Base-by-base conservation (phyloP, 2,113 vertebrate genomes). In the Microcebus tavaratra region DNA sequence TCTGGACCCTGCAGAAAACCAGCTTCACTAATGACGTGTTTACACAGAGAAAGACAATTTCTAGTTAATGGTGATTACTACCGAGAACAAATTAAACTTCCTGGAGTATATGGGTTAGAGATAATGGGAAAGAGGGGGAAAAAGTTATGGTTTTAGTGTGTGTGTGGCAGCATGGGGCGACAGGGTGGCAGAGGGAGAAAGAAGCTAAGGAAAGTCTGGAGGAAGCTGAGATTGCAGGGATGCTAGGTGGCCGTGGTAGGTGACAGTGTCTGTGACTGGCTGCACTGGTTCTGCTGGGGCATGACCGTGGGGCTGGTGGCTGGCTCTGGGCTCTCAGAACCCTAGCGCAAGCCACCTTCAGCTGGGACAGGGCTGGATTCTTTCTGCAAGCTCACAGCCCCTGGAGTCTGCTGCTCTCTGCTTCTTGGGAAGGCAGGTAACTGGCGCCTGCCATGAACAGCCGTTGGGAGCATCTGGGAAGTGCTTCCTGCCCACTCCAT, bases 31-130 rank as follows among this genome's bases (percentile, higher is more conserved):
- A 99, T 98, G 98, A 99, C 97, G 97, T 99, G 99, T 99, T 99
- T 99, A 99, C 98, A 98, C 97, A 98, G 98, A 99, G 98, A 98
- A 98, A 98, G 98, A 98, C 98, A 99, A 99, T 99, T 99, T 99
- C 98, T 99, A 98, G 98, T 99, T 99, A 99, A 99, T 99, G 98
- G 99, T 98, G 99, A 99, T 99, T 99, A 98, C 98, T 61, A 98
- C 98, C 90, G 85, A 99, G 98, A 98, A 98, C 98, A 98, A 99
- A 99, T 99, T 98, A 98, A 99, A 99, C 98, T 99, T 98, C 98
- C 98, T 18, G 12, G 98, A 98, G 98, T 98, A 97, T 96, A 79
- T 78, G 98, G 98, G 98, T 98, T 98, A 98, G 98, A 98, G 98
- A 98, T 98, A 99, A 99, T 98, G 98, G 98, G 98, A 85, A 98